Percentiles rank a stretch among this genome's conserved stretches.
Conservation (phyloP, 2,113 vertebrate species). For the Lethenteron camtschaticum region DNA sequence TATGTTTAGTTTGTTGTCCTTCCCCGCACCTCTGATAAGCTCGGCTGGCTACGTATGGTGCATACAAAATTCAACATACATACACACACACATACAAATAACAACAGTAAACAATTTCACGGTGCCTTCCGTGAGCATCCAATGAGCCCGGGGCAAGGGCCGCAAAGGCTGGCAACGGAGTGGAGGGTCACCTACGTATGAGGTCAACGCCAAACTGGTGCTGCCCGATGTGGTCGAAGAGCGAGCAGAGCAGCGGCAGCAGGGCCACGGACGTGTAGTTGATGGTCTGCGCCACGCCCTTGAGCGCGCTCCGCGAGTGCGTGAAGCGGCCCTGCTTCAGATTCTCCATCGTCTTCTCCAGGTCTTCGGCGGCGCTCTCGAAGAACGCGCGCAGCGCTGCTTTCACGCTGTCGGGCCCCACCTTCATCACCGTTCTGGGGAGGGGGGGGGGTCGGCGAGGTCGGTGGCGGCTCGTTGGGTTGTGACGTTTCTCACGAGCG, state of each 20-base stretch:
- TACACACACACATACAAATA: too few relatives aligned
- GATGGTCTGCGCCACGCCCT: conserved; percentile 75
- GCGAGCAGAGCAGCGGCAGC: conserved; percentile 58
- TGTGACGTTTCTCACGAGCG: too few relatives aligned
- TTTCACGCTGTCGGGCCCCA: conserved; percentile 61
- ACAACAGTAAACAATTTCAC: too few relatives aligned
- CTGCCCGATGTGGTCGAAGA: conserved; percentile 79
- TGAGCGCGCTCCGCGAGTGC: conserved; percentile 49
- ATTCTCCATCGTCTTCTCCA: conserved; percentile 75
- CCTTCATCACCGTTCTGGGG: conserved; percentile 80
- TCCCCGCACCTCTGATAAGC: too few relatives aligned
- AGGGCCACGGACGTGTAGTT: conserved; percentile 82
- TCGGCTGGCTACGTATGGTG: too few relatives aligned
- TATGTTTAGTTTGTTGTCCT: too few relatives aligned
- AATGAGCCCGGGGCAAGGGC: too few relatives aligned
- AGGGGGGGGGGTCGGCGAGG: not conserved
- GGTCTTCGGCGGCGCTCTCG: conserved; percentile 57
- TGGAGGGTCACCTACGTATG: conserved; percentile 36
- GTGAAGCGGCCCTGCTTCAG: conserved; percentile 80
- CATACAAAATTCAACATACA: too few relatives aligned
- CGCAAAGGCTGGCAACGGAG: too few relatives aligned
- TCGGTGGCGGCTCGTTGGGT: too few relatives aligned
- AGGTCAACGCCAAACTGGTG: conserved; percentile 80
- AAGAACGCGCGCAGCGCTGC: conserved; percentile 52
- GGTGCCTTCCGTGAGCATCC: too few relatives aligned